phyloP scores from a whole-genome alignment of 2,797 vertebrate genomes.

The Thamnophis elegans region DNA sequence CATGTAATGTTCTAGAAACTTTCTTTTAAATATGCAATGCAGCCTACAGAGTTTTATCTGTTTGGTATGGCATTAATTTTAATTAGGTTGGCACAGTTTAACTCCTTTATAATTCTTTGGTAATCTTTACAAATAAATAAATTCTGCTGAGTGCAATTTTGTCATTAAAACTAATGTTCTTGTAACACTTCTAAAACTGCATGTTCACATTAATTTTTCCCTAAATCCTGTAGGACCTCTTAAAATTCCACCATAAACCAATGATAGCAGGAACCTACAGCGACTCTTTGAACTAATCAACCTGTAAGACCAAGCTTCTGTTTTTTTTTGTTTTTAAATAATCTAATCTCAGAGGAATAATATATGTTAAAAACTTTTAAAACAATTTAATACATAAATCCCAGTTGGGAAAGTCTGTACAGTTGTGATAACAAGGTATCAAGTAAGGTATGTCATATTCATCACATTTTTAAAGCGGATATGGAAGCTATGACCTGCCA shows the following conservation, averaged over 20 bases:
- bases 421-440: slow-evolving; percentile 30
- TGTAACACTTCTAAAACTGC: slow-evolving; percentile 31
- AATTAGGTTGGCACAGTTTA: slow-evolving; percentile 26
- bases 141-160: slow-evolving; percentile 28
- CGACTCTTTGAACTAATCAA: slow-evolving; percentile 19
- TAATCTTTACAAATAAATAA: slow-evolving; percentile 42
- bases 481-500: background rate
- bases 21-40: slow-evolving; percentile 9
- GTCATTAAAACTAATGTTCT: slow-evolving; percentile 39
- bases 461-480: background rate
- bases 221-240: slow-evolving; percentile 27
- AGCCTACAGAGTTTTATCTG: slow-evolving; percentile 17
- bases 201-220: slow-evolving; percentile 20
- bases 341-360: slow-evolving; percentile 8
- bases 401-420: slow-evolving; percentile 19
- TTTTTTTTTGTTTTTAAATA: background rate
- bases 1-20: slow-evolving; percentile 14
- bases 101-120: slow-evolving; percentile 41
- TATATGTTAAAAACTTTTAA: slow-evolving; percentile 29
- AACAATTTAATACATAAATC: slow-evolving; percentile 21
- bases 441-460: slow-evolving; percentile 7
- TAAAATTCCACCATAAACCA: slow-evolving; percentile 24
- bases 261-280: slow-evolving; percentile 2
- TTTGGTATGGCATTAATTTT: slow-evolving; percentile 24
- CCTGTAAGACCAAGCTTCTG: background rate